phyloP scores from a whole-genome alignment of 2,888 invertebrate species.

The Troides oblongomaculatus region DNA sequence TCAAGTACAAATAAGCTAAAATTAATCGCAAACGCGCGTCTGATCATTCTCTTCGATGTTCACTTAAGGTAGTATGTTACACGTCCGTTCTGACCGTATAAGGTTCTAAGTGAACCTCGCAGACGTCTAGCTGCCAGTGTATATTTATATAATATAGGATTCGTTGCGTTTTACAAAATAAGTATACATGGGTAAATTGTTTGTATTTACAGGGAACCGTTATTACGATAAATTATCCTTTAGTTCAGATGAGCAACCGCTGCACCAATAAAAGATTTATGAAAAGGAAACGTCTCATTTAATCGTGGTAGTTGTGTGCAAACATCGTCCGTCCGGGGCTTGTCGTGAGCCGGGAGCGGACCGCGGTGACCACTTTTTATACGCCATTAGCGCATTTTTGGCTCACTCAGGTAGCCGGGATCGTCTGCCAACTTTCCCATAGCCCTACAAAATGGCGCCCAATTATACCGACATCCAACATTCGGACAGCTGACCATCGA shows the following conservation, averaged over 20 bases:
- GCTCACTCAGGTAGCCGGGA: slow-evolving; percentile 56
- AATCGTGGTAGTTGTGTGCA: neutral
- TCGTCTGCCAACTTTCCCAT: slow-evolving; percentile 54
- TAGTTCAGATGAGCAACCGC: neutral
- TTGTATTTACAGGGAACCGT: no score
- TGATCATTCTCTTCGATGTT: slow-evolving; percentile 45
- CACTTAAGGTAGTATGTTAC: slow-evolving; percentile 59
- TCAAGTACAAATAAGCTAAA: slow-evolving; percentile 26
- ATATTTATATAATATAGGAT: slow-evolving; percentile 39
- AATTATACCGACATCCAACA: slow-evolving; percentile 57
- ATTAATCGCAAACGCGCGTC: slow-evolving; percentile 12
- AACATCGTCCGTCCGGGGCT: neutral
- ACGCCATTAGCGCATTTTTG: slow-evolving; percentile 26
- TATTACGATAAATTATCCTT: neutral
- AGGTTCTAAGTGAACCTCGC: slow-evolving; percentile 28
- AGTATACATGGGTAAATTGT: no score
- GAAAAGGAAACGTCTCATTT: neutral
- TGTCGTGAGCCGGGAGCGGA: slow-evolving; percentile 24
- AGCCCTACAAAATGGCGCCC: slow-evolving; percentile 40
- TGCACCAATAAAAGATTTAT: neutral
- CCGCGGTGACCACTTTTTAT: slow-evolving; percentile 12
- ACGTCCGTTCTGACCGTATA: slow-evolving; percentile 54
- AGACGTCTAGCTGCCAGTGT: slow-evolving; percentile 41
- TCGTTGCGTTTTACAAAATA: no score
- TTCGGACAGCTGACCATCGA: slow-evolving; percentile 69